Evolutionary conservation across 1,140 invertebrate genomes (phyloP), one percentile per base, ranked within the genome.

Genomic region (Euwallacea similis): DNA sequence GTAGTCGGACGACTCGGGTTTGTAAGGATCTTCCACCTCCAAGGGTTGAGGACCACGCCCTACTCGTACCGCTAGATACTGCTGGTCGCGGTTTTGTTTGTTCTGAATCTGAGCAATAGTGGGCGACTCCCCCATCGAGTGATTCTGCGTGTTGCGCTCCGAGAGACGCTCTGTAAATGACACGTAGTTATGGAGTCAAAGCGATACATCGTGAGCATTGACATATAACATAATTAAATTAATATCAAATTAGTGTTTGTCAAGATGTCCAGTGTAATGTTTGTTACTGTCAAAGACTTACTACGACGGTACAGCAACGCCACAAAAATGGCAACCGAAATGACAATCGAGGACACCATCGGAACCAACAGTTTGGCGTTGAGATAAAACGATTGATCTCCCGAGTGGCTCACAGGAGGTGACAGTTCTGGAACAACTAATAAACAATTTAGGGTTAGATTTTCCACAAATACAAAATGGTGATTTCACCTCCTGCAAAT

Each of bases 41-140:
- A 71, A 42, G 11, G 78, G 78, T 58, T 81, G 79, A 46, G 73
- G 79, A 6, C 79, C 78, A 10, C 80, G 73, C 16, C 78, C 79
- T 0, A 78, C 78, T 7, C 88, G 81, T 43, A 88, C 86, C 2
- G 87, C 89, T 62, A 89, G 77, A 80, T 91, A 91, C 78, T 90
- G 89, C 75, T 91, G 89, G 80, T 91, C 90, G 46, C 89, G 83
- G 79, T 90, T 90, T 71, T 88, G 88, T 78, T 91, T 90, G 81
- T 91, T 91, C 79, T 91, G 89, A 66, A 91, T 83, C 78, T 91
- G 89, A 42, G 89, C 89, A 59, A 90, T 85, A 0, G 89, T 90
- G 0, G 89, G 88, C 0, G 89, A 90, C 78, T 90, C 88, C 0
- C 86, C 87, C 16, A 87, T 83, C 0, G 81, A 56, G 74, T 83